Evolutionary conservation across 2,888 invertebrate species (phyloP).

Genomic region (Alentia gelatinosa): DNA sequence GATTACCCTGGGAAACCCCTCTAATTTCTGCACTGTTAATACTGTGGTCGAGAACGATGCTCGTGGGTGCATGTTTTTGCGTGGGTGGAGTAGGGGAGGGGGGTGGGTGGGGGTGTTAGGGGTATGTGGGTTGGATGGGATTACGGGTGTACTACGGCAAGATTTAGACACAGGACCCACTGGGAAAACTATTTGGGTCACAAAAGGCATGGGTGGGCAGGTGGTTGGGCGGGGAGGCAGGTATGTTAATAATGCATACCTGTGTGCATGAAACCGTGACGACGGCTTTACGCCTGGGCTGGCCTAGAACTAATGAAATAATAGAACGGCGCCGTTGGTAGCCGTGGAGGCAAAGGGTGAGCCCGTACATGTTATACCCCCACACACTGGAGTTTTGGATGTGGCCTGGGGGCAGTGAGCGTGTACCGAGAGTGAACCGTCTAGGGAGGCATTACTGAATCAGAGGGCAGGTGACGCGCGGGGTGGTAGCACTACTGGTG

Average conservation of each 20-base stretch:
- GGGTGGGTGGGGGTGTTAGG: not conserved
- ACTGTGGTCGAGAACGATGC: no score
- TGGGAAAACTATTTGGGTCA: constrained; percentile 33
- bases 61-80: no score
- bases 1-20: no score
- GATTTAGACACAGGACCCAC: not conserved
- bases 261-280: not conserved
- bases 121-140: not conserved
- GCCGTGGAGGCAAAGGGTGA: not conserved
- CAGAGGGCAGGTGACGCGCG: no score
- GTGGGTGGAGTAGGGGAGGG: not conserved
- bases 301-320: constrained; percentile 40
- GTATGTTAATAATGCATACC: constrained; percentile 49
- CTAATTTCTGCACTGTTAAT: no score
- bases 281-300: not conserved
- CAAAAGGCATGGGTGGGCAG: not conserved
- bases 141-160: not conserved
- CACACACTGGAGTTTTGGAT: no score
- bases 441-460: no score
- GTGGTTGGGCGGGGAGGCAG: not conserved
- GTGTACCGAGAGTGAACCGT: no score
- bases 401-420: no score
- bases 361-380: no score
- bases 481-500: no score
- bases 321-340: not conserved